Percentiles rank a stretch among this genome's conserved stretches.
These are phyloP conservation scores for Aplidium turbinatum DNA, from an alignment of 23 tunicate genomes.

Conservation along the genomic window DNA sequence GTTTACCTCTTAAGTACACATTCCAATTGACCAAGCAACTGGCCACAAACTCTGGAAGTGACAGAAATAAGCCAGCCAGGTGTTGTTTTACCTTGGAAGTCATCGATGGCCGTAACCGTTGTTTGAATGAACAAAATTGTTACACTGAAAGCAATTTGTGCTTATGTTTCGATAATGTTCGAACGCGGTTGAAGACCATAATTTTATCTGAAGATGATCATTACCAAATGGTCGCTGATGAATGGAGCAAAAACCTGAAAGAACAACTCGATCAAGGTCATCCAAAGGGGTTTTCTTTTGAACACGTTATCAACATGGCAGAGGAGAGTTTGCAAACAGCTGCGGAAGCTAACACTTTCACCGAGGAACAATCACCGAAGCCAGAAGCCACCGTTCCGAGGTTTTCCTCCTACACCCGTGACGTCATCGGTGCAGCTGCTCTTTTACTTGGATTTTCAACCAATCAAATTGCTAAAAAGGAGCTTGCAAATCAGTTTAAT, in stretches of 20 bases:
- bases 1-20: slow-evolving; percentile 4
- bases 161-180: not conserved
- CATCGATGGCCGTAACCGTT: not conserved
- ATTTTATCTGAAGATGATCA: slow-evolving; percentile 11
- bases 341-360: no score
- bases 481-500: no score
- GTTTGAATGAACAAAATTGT: not conserved
- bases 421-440: no score
- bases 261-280: not conserved
- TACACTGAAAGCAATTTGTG: not conserved
- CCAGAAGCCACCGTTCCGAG: no score
- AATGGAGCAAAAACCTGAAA: not conserved
- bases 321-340: not conserved
- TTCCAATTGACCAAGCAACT: slow-evolving; percentile 1
- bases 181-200: slow-evolving; percentile 4
- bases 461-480: no score
- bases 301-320: slow-evolving; percentile 1
- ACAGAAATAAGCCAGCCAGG: not conserved
- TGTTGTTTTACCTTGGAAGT: not conserved
- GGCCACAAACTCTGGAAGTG: not conserved
- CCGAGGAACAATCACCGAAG: no score
- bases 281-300: not conserved
- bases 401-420: no score
- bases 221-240: not conserved
- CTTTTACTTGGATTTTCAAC: slow-evolving; percentile 15